Percentiles rank a stretch among this genome's conserved stretches.
Conservation (phyloP, 2,888 invertebrate genomes). For the Stenotaenia linearis region DNA sequence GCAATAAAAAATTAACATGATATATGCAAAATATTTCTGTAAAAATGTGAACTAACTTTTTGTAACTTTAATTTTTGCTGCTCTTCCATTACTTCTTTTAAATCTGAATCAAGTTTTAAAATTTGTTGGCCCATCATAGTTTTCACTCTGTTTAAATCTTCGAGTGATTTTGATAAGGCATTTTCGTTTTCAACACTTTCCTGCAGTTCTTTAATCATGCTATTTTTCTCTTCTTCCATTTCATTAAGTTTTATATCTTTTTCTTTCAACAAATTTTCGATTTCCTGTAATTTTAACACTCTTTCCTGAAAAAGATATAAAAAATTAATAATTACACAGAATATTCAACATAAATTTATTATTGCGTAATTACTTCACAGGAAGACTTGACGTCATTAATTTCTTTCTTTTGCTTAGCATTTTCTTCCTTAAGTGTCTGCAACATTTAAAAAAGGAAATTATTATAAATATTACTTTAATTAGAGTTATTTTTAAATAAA, state of each 20-base stretch:
- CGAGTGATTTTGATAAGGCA: slow-evolving; percentile 22
- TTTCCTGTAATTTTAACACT: slow-evolving; percentile 41
- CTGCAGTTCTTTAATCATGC: slow-evolving; percentile 32
- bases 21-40: neutral
- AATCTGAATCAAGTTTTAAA: slow-evolving; percentile 2
- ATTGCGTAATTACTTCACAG: neutral
- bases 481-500: neutral
- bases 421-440: neutral
- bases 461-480: neutral
- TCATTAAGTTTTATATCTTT: slow-evolving; percentile 39
- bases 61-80: neutral
- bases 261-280: slow-evolving; percentile 42
- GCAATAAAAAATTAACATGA: neutral
- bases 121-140: slow-evolving; percentile 2
- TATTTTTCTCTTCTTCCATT: neutral
- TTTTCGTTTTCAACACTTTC: slow-evolving; percentile 14
- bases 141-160: slow-evolving; percentile 24
- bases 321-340: neutral
- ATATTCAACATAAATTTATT: no score
- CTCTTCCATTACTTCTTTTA: neutral
- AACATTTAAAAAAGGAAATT: neutral
- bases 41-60: neutral
- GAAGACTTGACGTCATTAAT: neutral
- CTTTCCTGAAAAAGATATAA: slow-evolving; percentile 38
- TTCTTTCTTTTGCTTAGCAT: neutral